Evolutionary conservation across 1,140 invertebrate genomes (phyloP), one percentile per base, ranked within the genome.

Genomic region (Popillia japonica): DNA sequence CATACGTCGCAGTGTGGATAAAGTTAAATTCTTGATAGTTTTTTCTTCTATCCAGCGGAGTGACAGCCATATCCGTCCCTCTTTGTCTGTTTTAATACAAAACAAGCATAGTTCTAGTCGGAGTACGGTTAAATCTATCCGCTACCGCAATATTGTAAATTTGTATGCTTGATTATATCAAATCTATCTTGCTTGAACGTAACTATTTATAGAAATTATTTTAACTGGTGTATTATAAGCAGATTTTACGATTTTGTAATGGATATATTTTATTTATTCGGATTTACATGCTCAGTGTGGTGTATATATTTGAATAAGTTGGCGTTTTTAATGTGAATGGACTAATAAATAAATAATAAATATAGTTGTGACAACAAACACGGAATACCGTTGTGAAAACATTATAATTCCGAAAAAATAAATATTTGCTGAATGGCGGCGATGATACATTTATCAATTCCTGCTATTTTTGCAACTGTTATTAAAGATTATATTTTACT

Each of bases 301-400:
- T n/a, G 22, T 34, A 22, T 27, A 22, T 68, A 68, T 68, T 68
- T 68, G 61, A 34, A 68, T 68, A 68, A 27, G 17, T 68, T 68
- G 27, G 17, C 27, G 22, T 68, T 68, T 34, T 68, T 68, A 68
- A 68, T 68, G 61, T 22, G 61, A 27, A 27, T 11, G 22, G 22
- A 68, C 61, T 34, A 68, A 68, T 68, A 68, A 68, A 68, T 68
- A 68, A 68, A 68, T 22, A 68, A 68, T 68, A 68, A 68, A 68
- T 68, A 27, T 34, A 22, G 17, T 68, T 68, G 27, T 68, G 23
- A 68, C 61, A 68, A 68, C 11, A 68, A 68, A 68, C 61, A 68
- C 8, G 6, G 61, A 68, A 34, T 68, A 34, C 61, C 61, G 11
- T 68, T 68, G 22, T 68, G 61, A 68, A 68, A 68, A 68, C 61